Conservation (phyloP, 2,113 vertebrate genomes). For the Hippocampus mohnikei region DNA sequence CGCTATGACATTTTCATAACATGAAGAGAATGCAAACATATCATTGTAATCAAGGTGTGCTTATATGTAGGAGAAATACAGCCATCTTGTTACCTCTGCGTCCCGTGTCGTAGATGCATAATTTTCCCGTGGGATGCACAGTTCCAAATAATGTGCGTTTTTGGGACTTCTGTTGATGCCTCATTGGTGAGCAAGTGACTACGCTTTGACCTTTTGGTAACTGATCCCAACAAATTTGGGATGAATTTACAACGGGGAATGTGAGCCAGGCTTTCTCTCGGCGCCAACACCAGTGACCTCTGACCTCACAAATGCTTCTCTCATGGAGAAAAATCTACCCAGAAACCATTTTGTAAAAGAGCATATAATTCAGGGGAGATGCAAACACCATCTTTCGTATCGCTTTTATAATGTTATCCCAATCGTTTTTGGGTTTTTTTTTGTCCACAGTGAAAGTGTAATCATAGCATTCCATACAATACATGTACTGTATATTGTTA, state of each 20-base stretch:
- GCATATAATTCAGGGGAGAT: too few relatives aligned
- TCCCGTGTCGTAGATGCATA: too few relatives aligned
- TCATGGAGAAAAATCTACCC: not conserved
- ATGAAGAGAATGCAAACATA: too few relatives aligned
- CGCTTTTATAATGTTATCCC: not conserved
- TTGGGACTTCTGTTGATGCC: too few relatives aligned
- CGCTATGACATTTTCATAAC: too few relatives aligned
- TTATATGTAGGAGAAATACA: too few relatives aligned
- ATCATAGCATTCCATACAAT: not conserved
- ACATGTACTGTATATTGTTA: conserved; percentile 9
- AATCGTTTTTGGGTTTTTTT: not conserved
- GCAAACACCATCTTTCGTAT: not conserved
- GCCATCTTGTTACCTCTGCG: too few relatives aligned
- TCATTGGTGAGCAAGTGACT: not conserved
- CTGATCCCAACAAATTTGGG: not conserved
- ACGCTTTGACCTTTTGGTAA: not conserved
- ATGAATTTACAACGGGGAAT: not conserved
- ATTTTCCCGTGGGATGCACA: too few relatives aligned
- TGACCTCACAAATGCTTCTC: not conserved
- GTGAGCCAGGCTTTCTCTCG: not conserved
- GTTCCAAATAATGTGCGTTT: too few relatives aligned
- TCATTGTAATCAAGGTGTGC: too few relatives aligned
- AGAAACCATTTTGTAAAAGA: not conserved
- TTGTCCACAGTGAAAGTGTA: not conserved
- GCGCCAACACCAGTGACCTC: not conserved